A percentile compares a stretch with the other conserved stretches of the same genome.
Conservation (phyloP, 2,888 invertebrate genomes). For the Stenoptilia bipunctidactyla region DNA sequence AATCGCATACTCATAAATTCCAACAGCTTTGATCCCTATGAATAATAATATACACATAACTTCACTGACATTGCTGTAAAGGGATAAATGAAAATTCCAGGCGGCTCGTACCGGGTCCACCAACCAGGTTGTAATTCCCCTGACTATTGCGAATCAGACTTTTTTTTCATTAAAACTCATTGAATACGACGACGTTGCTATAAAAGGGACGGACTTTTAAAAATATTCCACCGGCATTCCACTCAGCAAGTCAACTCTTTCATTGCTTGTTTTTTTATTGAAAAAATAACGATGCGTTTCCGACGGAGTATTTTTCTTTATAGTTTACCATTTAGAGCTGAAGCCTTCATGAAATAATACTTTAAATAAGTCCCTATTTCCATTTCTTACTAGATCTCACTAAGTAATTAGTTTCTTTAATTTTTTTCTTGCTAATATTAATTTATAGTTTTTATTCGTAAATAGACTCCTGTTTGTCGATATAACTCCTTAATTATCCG, state of each 20-base stretch:
- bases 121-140: conserved; percentile 61
- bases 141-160: conserved; percentile 69
- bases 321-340: no score
- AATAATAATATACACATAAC: conserved; percentile 47
- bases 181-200: conserved; percentile 68
- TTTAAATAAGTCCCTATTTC: no score
- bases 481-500: no score
- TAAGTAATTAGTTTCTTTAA: no score
- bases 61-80: no score
- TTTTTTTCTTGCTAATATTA: no score
- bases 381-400: no score
- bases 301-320: no score
- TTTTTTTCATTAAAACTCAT: conserved; percentile 72
- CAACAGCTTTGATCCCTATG: conserved; percentile 37
- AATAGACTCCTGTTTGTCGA: no score
- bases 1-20: conserved; percentile 32
- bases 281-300: neutral
- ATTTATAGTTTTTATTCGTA: no score
- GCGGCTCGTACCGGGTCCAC: conserved; percentile 44
- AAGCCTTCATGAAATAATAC: no score
- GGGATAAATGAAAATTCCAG: conserved; percentile 60
- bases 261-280: conserved; percentile 18
- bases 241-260: conserved; percentile 26
- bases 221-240: conserved; percentile 63
- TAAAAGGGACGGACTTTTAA: conserved; percentile 63